Evolutionary conservation across 2,888 invertebrate genomes (phyloP), one percentile per base, ranked within the genome.

Genomic region (Synergus gifuensis): DNA sequence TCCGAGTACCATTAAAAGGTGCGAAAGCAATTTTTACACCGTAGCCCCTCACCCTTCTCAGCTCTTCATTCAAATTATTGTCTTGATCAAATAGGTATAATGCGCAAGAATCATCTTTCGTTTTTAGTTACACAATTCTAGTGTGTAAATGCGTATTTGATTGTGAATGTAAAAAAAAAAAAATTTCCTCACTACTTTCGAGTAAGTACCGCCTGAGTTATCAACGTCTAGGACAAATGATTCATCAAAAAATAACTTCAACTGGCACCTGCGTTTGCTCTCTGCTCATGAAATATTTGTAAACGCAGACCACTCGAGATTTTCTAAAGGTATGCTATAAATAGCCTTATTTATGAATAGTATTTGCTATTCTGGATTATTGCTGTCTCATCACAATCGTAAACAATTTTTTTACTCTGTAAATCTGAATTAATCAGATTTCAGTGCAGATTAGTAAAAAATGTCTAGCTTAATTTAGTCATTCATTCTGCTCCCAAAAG

Each of bases 11-110:
- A 66, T 18, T 66, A 40, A n/a, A 66, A 66, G 66, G 66, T 44
- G 66, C 42, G 66, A 66, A 66, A 40, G n/a, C 18, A 42, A 62
- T 66, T 66, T 66, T 66, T 66, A 66, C 66, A 18, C 66, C 66
- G 18, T 18, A 42, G 4, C n/a, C 42, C 66, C 42, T 66, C 18
- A 14, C 62, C 62, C 28, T 28, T 62, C 62, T 5, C 42, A 42
- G 11, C n/a, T 18, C 42, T 42, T 44, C 66, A 42, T 42, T 66
- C 4, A 42, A 66, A 66, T 66, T 66, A 42, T 66, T 42, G 11
- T 18, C 40, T 42, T 66, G 40, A 42, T 42, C 42, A 66, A 42
- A 66, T 66, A 44, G 66, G 62, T 62, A 28, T 28, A 28, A 12
- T 62, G 62, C 22, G 62, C 14, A 62, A 62, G 62, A 66, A 44